Evolutionary conservation across 2,113 vertebrate species (phyloP), one percentile per base, ranked within the genome.

Genomic region (Psilopogon haemacephalus): DNA sequence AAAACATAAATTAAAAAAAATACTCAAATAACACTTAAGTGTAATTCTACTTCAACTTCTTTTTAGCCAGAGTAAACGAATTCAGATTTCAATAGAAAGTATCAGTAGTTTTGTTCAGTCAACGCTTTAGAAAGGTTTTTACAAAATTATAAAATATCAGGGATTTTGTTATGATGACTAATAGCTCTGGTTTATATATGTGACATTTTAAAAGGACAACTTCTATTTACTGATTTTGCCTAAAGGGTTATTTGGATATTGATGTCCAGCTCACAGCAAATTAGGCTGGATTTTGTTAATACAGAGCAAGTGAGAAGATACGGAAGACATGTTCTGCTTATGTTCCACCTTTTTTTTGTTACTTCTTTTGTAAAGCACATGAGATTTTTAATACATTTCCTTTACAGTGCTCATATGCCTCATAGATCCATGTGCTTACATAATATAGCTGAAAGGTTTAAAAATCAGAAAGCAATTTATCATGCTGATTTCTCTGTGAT

Each of bases 181-280:
- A 35, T 80, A 70, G 6, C 74, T 86, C 33, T 81, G 6, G 6
- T 58, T 86, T 74, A 17, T 38, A 35, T 35, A 56, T 8, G 6
- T 50, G 12, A 20, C 30, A 12, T 63, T 89, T 86, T 58, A 40
- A 89, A 87, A 71, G 5, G 44, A 64, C 19, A 14, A 13, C 26
- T 69, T 84, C 38, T 79, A 6, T 79, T 64, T 88, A 63, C 86
- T 70, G 52, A 30, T 71, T 78, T 90, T 73, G 15, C 69, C 48
- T 48, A 64, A 69, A 33, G 62, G 63, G 4, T 27, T 88, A 21
- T 75, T 84, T 90, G 50, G 17, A 32, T 84, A 69, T 71, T 72
- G 33, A 40, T 89, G 11, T 62, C 23, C 32, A 82, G 12, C 13
- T 84, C 33, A 48, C 16, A 56, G 32, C 44, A 72, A 87, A 65